Conservation (phyloP, 2,113 vertebrate genomes). For the Martes martes region DNA sequence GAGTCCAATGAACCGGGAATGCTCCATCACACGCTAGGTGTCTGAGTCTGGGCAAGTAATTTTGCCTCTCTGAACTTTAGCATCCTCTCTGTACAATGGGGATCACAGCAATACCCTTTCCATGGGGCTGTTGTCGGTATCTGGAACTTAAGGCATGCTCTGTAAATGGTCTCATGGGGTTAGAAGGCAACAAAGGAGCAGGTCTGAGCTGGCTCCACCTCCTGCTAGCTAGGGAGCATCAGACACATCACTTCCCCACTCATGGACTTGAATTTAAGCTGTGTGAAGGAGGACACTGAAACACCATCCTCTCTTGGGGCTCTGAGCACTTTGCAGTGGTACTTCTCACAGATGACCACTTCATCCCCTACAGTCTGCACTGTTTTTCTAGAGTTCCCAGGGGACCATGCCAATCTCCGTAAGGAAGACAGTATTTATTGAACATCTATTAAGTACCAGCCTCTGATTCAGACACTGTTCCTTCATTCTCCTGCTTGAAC, state of each 20-base stretch:
- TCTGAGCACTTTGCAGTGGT: not conserved
- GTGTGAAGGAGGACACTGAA: not conserved
- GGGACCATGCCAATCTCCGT: not conserved
- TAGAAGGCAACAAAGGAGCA: not conserved
- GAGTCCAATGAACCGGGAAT: not conserved
- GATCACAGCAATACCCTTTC: not conserved
- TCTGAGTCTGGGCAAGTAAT: not conserved
- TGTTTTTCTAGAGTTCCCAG: not conserved
- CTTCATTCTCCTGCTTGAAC: not conserved
- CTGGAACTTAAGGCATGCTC: not conserved
- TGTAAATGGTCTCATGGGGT: fast-evolving
- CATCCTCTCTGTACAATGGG: not conserved
- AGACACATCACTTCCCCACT: too few species aligned
- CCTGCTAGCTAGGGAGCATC: too few species aligned
- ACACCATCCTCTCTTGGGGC: not conserved
- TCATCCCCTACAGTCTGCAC: fast-evolving
- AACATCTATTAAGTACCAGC: not conserved
- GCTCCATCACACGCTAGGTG: fast-evolving
- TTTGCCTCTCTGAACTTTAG: not conserved
- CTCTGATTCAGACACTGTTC: not conserved
- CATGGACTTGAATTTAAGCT: not conserved
- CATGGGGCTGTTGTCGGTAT: not conserved
- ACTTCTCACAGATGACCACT: not conserved
- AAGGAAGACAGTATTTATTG: not conserved
- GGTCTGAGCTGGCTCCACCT: not conserved